These are phyloP conservation scores for Thamnophis elegans DNA, from an alignment of 2,797 vertebrate genomes.

Conservation along the genomic window DNA sequence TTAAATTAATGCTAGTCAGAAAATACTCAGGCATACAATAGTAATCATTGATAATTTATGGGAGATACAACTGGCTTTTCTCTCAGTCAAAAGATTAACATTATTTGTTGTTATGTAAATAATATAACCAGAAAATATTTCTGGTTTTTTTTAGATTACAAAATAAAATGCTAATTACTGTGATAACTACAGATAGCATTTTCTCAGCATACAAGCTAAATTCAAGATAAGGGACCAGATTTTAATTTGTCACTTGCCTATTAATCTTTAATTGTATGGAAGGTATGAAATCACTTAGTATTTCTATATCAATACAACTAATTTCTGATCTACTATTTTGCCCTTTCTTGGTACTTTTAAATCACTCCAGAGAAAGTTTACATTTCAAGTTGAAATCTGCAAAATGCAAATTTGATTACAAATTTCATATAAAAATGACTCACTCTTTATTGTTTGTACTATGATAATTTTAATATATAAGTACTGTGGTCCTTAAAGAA, in stretches of 20 bases:
- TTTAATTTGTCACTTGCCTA: background rate
- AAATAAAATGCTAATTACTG: background rate
- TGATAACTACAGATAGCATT: background rate
- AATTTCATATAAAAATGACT: background rate
- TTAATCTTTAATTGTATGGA: background rate
- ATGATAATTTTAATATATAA: background rate
- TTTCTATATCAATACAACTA: background rate
- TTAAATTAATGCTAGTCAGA: background rate
- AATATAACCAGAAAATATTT: background rate
- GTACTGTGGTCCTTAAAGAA: background rate
- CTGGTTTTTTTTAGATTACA: background rate
- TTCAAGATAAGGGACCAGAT: background rate
- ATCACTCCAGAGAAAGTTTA: background rate
- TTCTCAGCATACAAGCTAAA: background rate
- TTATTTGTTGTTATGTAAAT: background rate
- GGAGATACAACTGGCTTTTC: background rate
- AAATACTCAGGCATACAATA: background rate
- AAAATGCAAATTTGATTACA: background rate
- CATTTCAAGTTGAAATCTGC: background rate
- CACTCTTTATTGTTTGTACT: background rate
- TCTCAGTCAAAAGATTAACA: background rate
- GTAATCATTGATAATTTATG: background rate
- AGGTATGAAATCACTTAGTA: background rate
- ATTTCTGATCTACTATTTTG: background rate
- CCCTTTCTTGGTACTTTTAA: background rate